A percentile compares a stretch with the other conserved stretches of the same genome.
These are phyloP conservation scores for Sarcophaga bullata DNA, from an alignment of 1,140 invertebrate genomes.

Conservation along the genomic window DNA sequence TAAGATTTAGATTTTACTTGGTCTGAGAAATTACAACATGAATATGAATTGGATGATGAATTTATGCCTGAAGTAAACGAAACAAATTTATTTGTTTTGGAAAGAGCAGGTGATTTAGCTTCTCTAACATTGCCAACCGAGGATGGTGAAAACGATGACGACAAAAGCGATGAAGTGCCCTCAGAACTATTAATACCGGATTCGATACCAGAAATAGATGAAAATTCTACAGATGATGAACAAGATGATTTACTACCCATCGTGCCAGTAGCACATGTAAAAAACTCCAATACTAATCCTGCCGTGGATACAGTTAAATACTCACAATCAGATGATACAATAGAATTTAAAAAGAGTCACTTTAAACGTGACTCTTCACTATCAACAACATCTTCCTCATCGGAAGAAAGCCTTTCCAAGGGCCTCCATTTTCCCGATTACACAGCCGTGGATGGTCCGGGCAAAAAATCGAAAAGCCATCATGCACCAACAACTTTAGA, in stretches of 20 bases:
- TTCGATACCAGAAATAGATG: conserved; percentile 62
- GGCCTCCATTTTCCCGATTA: conserved; percentile 62
- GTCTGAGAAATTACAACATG: conserved; percentile 55
- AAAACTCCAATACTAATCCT: conserved; percentile 38
- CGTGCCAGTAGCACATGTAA: conserved; percentile 35
- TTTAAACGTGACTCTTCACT: conserved; percentile 62
- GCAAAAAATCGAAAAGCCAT: neutral
- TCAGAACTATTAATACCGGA: conserved; percentile 62
- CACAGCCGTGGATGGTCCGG: conserved; percentile 49
- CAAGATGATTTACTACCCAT: conserved; percentile 56
- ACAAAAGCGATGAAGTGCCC: conserved; percentile 62
- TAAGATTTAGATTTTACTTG: conserved; percentile 53
- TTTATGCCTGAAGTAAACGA: conserved; percentile 63
- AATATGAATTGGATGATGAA: conserved; percentile 59
- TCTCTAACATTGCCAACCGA: conserved; percentile 58
- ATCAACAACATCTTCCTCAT: conserved; percentile 62
- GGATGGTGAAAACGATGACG: conserved; percentile 54
- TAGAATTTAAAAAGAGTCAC: conserved; percentile 60
- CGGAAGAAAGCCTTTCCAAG: conserved; percentile 62
- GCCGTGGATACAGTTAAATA: conserved; percentile 7
- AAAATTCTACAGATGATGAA: conserved; percentile 62
- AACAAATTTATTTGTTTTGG: conserved; percentile 59
- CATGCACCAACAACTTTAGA: neutral
- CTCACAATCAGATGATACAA: conserved; percentile 42
- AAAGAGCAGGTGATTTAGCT: conserved; percentile 60